Percentiles rank a stretch among this genome's conserved stretches.
phyloP scores from a whole-genome alignment of 2,888 invertebrate genomes.

The Augochlorella aurata region DNA sequence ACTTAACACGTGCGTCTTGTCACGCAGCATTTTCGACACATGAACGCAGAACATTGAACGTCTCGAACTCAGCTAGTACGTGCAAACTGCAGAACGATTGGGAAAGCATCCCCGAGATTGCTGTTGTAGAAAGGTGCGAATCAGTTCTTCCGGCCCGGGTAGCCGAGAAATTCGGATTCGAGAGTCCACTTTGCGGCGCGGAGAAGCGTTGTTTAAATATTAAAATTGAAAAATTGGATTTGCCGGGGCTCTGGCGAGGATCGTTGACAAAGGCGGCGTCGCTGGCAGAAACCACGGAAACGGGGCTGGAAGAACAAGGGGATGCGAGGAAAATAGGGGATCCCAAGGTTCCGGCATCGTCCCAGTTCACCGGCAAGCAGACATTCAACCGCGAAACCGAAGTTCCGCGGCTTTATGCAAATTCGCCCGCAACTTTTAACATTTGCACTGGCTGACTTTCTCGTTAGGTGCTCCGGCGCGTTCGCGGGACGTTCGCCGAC shows the following conservation, averaged over 20 bases:
- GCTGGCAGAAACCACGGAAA: slow-evolving; percentile 2
- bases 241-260: not conserved
- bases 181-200: not conserved
- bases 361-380: slow-evolving; percentile 39
- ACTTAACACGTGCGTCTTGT: no score
- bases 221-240: slow-evolving; percentile 2
- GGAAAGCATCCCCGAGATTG: no score
- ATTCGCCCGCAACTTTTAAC: slow-evolving; percentile 56
- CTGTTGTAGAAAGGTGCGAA: not conserved
- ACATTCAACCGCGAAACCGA: slow-evolving; percentile 51
- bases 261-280: slow-evolving; percentile 13
- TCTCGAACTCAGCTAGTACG: no score
- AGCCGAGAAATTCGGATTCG: not conserved
- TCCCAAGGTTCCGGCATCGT: slow-evolving; percentile 35
- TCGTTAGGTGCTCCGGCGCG: slow-evolving; percentile 19
- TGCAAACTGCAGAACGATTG: no score
- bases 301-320: slow-evolving; percentile 2
- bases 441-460: slow-evolving; percentile 44
- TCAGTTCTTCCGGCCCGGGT: not conserved
- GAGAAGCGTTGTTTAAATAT: slow-evolving; percentile 2
- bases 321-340: slow-evolving; percentile 3
- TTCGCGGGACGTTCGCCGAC: not conserved
- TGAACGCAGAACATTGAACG: no score
- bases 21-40: no score
- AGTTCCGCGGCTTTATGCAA: slow-evolving; percentile 56